A percentile compares a stretch with the other conserved stretches of the same genome.
phyloP scores from a whole-genome alignment of 1,140 invertebrate species.

The Oncopeltus fasciatus region DNA sequence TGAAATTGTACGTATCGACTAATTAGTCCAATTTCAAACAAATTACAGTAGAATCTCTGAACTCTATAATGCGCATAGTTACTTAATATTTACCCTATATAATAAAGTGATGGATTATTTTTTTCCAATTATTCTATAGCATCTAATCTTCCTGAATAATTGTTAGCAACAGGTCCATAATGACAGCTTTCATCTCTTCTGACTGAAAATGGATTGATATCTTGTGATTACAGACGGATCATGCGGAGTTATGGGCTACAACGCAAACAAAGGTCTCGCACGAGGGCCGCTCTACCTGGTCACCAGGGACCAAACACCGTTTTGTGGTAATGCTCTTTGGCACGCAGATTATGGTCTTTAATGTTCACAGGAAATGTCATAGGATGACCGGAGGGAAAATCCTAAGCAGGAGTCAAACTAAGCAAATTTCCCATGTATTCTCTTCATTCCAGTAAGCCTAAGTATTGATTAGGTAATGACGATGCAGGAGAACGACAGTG shows the following conservation, averaged over 20 bases:
- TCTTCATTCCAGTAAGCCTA: slow-evolving; percentile 18
- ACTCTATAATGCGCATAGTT: too few relatives aligned
- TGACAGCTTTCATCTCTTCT: too few relatives aligned
- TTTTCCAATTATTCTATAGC: too few relatives aligned
- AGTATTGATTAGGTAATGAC: neutral
- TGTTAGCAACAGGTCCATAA: too few relatives aligned
- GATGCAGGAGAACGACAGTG: neutral
- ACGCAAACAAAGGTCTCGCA: slow-evolving; percentile 20
- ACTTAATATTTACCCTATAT: too few relatives aligned
- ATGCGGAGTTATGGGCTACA: slow-evolving; percentile 27
- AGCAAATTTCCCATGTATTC: slow-evolving; percentile 12
- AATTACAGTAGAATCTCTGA: too few relatives aligned
- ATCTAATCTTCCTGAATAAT: too few relatives aligned
- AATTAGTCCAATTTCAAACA: too few relatives aligned
- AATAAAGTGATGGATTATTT: too few relatives aligned
- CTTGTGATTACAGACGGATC: slow-evolving; percentile 23
- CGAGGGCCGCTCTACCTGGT: slow-evolving; percentile 32
- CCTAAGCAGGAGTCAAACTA: neutral
- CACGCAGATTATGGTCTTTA: neutral
- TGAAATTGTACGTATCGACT: too few relatives aligned
- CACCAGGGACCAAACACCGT: slow-evolving; percentile 32
- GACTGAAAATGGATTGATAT: too few relatives aligned
- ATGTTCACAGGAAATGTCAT: neutral
- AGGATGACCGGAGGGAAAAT: neutral
- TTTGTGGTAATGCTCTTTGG: slow-evolving; percentile 32